Evolutionary conservation across 2,888 invertebrate species (phyloP).

Genomic region (Stomorhina lunata): DNA sequence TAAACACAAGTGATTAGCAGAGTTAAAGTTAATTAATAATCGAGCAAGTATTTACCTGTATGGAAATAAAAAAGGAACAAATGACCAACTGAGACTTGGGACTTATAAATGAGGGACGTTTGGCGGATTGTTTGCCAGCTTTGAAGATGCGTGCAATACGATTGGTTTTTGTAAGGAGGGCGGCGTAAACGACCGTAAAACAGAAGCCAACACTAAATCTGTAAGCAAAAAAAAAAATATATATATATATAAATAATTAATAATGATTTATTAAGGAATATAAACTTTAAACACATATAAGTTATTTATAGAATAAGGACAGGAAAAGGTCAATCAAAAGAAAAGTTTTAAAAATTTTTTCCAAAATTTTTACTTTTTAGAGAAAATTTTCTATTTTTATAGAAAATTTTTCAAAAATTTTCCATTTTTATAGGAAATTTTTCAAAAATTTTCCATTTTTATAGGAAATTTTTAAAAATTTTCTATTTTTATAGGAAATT

Average conservation of each 20-base stretch:
- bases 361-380: too few relatives aligned
- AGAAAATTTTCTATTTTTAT: too few relatives aligned
- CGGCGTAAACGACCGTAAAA: conserved; percentile 98
- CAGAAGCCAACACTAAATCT: conserved; percentile 96
- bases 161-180: conserved; percentile 98
- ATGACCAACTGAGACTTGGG: conserved; percentile 94
- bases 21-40: neutral
- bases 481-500: too few relatives aligned
- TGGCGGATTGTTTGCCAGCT: conserved; percentile 97
- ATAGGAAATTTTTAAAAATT: too few relatives aligned
- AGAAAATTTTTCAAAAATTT: too few relatives aligned
- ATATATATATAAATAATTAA: neutral
- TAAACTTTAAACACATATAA: too few relatives aligned
- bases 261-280: neutral
- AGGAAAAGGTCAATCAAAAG: too few relatives aligned
- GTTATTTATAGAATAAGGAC: too few relatives aligned
- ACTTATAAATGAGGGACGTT: conserved; percentile 95
- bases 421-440: too few relatives aligned
- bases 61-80: conserved; percentile 90
- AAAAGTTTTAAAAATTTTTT: too few relatives aligned
- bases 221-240: conserved; percentile 44
- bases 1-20: neutral
- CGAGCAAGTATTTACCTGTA: conserved; percentile 95
- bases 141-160: conserved; percentile 97
- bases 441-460: too few relatives aligned